Base-by-base conservation (phyloP, 2,888 invertebrate genomes). In the Pheosia tremula region DNA sequence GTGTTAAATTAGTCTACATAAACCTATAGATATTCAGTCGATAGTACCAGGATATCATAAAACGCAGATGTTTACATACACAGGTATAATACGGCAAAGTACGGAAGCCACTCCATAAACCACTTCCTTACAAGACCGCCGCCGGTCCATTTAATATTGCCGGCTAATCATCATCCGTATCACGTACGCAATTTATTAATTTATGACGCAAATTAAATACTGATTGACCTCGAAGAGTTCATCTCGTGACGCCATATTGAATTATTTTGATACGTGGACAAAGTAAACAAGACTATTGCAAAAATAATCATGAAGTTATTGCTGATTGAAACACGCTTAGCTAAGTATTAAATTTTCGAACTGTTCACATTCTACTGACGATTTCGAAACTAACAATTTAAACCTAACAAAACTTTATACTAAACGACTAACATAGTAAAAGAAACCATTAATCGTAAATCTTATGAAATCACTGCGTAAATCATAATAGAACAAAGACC, bases 11-110 rank as follows among this genome's bases (percentile, higher is more conserved):
- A 24, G 43, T 43, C 47, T 65, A 60, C 58, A 41, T 24, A 80
- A 78, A 78, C 81, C 80, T 75, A 79, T 79, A 78, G 63, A 74
- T 71, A 24, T 24, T 1, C 24, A 24, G 24, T 2, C 24, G 70
- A 62, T 69, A 73, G 79, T 87, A 89, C 87, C 75, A 88, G 85
- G 86, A 61, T 36, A 43, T 2, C 77, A 89, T 74, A 65, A 58
- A 13, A 63, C 39, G 38, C 38, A 58, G 45, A 10, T 11, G 56
- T 9, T 64, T 68, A 72, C 71, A 75, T 80, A 79, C 69, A 79
- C 77, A 79, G 71, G 75, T 81, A 75, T 75, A 78, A 84, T 56
- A 64, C 84, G 67, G 62, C 78, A 66, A 62, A 79, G 67, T 82
- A 61, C 37, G 68, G 71, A 74, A 78, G 80, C 66, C 60, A 4